These are phyloP conservation scores for Lydus trimaculatus DNA, from an alignment of 2,888 invertebrate species.

Conservation along the genomic window DNA sequence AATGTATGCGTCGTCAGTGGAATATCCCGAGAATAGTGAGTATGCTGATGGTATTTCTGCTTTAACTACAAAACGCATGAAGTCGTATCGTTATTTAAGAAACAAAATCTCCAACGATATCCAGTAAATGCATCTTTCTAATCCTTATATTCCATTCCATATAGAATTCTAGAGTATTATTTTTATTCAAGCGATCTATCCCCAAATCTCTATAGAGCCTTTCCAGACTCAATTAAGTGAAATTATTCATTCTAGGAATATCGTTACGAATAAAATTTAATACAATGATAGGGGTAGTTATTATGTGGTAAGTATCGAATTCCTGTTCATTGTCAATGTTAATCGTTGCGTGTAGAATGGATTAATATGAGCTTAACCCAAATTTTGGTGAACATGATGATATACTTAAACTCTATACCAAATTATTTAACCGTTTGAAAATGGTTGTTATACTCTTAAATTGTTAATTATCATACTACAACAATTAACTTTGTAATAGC, in stretches of 20 bases:
- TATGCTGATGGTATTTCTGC: no score
- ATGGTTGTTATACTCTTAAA: not conserved
- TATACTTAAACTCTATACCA: not conserved
- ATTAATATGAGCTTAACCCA: not conserved
- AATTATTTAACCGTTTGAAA: not conserved
- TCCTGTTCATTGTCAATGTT: not conserved
- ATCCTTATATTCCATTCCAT: no score
- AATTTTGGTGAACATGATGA: not conserved
- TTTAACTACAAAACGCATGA: not conserved
- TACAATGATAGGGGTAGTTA: not conserved
- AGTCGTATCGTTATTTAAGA: no score
- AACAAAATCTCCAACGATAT: no score
- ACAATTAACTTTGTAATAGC: not conserved
- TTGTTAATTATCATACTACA: not conserved
- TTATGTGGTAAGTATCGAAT: not conserved
- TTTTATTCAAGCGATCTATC: no score
- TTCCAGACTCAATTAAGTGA: no score
- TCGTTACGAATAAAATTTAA: not conserved
- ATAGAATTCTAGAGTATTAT: no score
- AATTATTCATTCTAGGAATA: no score
- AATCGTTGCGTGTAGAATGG: not conserved
- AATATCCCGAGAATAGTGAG: no score
- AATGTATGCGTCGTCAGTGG: not conserved
- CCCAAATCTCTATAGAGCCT: no score
- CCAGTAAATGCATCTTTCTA: no score